These are phyloP conservation scores for Aplysia californica DNA, from an alignment of 1,140 invertebrate genomes.

Conservation along the genomic window DNA sequence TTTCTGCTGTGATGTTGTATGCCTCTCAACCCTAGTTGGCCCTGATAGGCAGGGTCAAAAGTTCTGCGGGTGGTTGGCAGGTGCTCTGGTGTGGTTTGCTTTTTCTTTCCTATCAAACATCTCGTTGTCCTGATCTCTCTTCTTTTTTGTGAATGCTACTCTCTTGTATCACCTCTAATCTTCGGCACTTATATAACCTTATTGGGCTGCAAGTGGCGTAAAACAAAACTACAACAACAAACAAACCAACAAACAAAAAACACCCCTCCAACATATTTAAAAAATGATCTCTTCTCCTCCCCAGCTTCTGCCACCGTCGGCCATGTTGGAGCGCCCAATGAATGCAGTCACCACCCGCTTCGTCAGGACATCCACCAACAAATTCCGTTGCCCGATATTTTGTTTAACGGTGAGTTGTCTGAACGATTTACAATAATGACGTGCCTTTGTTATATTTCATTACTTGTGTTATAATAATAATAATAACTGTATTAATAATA, in stretches of 20 bases:
- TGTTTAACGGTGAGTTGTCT: conserved; percentile 80
- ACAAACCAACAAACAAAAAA: no score
- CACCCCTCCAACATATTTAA: background rate
- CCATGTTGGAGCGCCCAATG: conserved; percentile 93
- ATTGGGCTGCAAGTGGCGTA: no score
- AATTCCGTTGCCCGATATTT: conserved; percentile 99
- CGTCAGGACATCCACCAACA: conserved; percentile 98
- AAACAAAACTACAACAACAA: no score
- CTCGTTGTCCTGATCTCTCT: no score
- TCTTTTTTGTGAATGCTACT: no score
- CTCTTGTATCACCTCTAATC: no score
- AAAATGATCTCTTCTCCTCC: conserved; percentile 28
- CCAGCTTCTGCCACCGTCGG: conserved; percentile 84
- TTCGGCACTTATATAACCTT: no score
- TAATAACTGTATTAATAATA: background rate
- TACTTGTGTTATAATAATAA: background rate
- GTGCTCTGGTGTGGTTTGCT: no score
- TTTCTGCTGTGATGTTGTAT: no score
- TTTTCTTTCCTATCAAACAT: no score
- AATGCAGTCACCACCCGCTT: conserved; percentile 97
- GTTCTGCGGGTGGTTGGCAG: no score
- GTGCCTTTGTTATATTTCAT: background rate
- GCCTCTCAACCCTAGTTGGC: background rate
- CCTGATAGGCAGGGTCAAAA: no score
- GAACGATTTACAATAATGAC: background rate